A percentile compares a stretch with the other conserved stretches of the same genome.
Conservation (phyloP, 2,888 invertebrate genomes). For the Sycophila texana region DNA sequence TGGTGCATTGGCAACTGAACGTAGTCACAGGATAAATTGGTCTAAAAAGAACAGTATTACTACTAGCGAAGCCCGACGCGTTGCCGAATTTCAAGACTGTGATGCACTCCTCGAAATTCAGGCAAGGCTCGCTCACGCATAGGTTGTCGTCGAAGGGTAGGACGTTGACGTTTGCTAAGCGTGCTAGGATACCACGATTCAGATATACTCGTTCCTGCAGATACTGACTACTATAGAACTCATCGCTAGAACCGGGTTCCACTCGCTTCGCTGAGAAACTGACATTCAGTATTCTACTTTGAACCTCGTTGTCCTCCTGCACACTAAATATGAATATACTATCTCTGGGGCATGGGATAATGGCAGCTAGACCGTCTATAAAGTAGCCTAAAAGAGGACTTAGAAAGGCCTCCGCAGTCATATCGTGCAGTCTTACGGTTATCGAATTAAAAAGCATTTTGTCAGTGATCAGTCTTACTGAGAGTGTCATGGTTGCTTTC, state of each 20-base stretch:
- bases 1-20: slow-evolving; percentile 93
- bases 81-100: slow-evolving; percentile 95
- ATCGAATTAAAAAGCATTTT: slow-evolving; percentile 96
- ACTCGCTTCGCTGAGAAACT: slow-evolving; percentile 93
- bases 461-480: slow-evolving; percentile 93
- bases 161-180: slow-evolving; percentile 92
- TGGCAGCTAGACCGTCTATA: slow-evolving; percentile 92
- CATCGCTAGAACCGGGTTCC: slow-evolving; percentile 84
- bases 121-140: slow-evolving; percentile 95
- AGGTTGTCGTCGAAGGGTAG: slow-evolving; percentile 97
- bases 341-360: slow-evolving; percentile 93
- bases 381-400: slow-evolving; percentile 92
- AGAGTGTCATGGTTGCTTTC: slow-evolving; percentile 93
- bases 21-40: slow-evolving; percentile 97
- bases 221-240: slow-evolving; percentile 91
- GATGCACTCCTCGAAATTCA: slow-evolving; percentile 94
- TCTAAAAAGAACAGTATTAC: slow-evolving; percentile 92
- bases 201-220: slow-evolving; percentile 95
- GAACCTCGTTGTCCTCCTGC: slow-evolving; percentile 92
- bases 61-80: slow-evolving; percentile 92
- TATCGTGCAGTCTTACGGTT: slow-evolving; percentile 93
- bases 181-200: slow-evolving; percentile 90
- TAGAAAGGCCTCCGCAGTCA: slow-evolving; percentile 94
- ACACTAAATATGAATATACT: slow-evolving; percentile 95
- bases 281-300: slow-evolving; percentile 91